A percentile compares a stretch with the other conserved stretches of the same genome.
Conservation (phyloP, 2,113 vertebrate genomes). For the Rhynchomys soricoides region DNA sequence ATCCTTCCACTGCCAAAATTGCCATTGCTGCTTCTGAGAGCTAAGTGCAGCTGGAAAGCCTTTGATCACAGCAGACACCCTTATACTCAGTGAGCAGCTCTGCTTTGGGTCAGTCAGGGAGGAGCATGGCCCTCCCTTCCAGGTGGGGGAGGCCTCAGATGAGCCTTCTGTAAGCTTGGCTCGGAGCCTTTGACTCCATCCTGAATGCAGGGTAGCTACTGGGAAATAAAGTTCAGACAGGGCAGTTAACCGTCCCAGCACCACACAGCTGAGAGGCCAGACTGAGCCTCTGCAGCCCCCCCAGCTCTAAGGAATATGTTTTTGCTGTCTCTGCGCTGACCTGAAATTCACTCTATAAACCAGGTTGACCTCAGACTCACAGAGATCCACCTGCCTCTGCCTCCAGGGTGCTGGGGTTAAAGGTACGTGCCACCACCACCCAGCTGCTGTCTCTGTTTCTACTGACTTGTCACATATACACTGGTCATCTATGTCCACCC, state of each 20-base stretch:
- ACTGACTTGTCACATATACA: rapidly evolving
- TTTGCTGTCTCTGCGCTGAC: background rate
- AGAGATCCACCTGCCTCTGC: background rate
- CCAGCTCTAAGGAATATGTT: background rate
- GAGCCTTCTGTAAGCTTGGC: background rate
- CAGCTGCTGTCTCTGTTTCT: background rate
- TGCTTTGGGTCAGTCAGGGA: background rate
- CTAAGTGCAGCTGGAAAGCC: background rate
- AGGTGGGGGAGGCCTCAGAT: background rate
- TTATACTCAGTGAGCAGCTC: background rate
- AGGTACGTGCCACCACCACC: background rate
- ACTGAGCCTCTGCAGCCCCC: background rate
- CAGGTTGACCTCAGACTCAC: background rate
- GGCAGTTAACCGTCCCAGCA: background rate
- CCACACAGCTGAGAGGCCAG: background rate
- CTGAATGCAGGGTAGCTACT: rapidly evolving
- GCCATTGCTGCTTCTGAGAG: background rate
- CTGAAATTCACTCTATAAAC: background rate
- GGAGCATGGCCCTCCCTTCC: background rate
- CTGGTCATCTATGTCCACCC: background rate
- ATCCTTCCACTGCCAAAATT: background rate
- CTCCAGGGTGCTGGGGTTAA: background rate
- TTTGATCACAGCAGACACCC: background rate
- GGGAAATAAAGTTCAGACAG: background rate
- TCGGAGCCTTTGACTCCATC: background rate